phyloP scores from a whole-genome alignment of 1,140 invertebrate species.

The Aphis gossypii region DNA sequence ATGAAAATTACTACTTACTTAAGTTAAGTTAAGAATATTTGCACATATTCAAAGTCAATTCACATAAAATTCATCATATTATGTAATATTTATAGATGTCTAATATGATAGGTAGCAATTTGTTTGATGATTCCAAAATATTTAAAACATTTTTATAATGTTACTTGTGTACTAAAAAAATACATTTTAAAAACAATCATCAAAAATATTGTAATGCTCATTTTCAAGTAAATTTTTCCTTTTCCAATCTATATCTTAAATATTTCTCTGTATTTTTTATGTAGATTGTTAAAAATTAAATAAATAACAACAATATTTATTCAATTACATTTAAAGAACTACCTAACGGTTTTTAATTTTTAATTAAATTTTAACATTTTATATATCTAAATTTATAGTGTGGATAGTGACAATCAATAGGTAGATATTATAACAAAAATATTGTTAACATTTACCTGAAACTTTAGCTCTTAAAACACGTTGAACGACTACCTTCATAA shows the following conservation, averaged over 20 bases:
- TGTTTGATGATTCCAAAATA: not conserved
- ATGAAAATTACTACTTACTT: not conserved
- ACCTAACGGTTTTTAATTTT: not conserved
- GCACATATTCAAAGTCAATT: too few relatives aligned
- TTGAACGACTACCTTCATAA: conserved; percentile 79
- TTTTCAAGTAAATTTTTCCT: not conserved
- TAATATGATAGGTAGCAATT: not conserved
- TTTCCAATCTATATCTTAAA: not conserved
- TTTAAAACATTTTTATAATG: too few relatives aligned
- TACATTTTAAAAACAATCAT: not conserved
- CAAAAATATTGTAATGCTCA: not conserved
- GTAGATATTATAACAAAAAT: not conserved
- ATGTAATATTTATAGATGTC: not conserved
- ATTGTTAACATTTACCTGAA: conserved; percentile 67
- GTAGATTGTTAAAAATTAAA: not conserved
- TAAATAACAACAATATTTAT: not conserved
- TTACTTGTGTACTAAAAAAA: not conserved
- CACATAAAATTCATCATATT: too few relatives aligned
- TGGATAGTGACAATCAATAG: not conserved
- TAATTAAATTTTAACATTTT: not conserved
- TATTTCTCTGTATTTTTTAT: not conserved
- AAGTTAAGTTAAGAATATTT: not conserved
- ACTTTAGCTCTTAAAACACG: conserved; percentile 77
- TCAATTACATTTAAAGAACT: not conserved
- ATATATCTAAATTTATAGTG: not conserved